Base-by-base conservation (phyloP, 2,888 invertebrate genomes). In the Tenthredo notha region DNA sequence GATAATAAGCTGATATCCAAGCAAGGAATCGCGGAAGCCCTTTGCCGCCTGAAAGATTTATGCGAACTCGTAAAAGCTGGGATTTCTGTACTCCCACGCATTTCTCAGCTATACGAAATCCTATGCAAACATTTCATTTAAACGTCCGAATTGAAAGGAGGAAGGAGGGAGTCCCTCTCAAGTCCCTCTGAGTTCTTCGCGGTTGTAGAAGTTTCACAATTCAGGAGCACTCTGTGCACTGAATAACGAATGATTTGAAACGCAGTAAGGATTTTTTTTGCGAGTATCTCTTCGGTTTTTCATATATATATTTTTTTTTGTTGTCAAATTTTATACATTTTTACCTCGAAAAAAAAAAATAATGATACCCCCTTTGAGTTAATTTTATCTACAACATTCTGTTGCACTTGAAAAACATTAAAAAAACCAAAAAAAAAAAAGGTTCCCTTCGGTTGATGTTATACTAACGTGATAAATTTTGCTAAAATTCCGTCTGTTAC, bases 71-170 rank as follows among this genome's bases (percentile, higher is more conserved):
- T 67, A 47, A 67, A 70, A 83, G 83, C 83, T 70, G 70, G 47
- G 70, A 65, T 83, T 83, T 83, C 70, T 10, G 47, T 33, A 67
- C 65, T 33, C 67, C 21, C 61, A 21, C 47, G 67, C 70, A 33
- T 83, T 83, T 83, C 67, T 43, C 33, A 21, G 72, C n/a, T 10
- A 6, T 47, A 2, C 65, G 25, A 18, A 29, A 83, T 83, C 67
- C 67, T 65, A 70, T 67, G 67, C 83, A 83, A 65, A 67, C 65
- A 83, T 67, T 83, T 47, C 67, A 83, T 83, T 83, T 67, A 83
- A 47, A 50, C 47, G 83, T 67, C 67, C 65, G 67, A 43, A 83
- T 70, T 70, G 67, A 67, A 47, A 29, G 65, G 47, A 40, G n/a
- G n/a, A n/a, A n/a, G n/a, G n/a, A n/a, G n/a, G n/a, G 33, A 78